phyloP scores from a whole-genome alignment of 2,113 vertebrate genomes.

The Bothrops jararaca region DNA sequence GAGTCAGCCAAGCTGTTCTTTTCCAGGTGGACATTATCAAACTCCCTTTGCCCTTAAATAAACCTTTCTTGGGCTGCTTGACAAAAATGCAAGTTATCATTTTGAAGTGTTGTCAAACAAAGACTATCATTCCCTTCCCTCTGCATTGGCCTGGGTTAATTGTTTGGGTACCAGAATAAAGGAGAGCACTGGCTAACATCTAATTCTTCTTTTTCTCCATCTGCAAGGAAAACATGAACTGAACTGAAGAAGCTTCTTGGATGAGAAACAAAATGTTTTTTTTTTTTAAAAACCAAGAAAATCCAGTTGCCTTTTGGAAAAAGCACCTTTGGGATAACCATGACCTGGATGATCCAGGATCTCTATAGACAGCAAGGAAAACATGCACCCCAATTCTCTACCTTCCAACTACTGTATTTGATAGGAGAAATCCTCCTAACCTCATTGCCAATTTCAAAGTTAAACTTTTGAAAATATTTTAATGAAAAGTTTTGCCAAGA shows the following conservation, averaged over 20 bases:
- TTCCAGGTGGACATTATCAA: conserved; percentile 33
- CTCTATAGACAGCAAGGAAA: neutral
- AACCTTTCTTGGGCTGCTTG: neutral
- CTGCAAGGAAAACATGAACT: neutral
- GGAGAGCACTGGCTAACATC: neutral
- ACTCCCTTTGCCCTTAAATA: conserved; percentile 14
- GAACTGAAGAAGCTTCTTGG: neutral
- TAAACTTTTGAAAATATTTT: neutral
- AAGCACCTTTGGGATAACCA: neutral
- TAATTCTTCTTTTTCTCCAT: neutral
- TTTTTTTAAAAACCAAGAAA: neutral
- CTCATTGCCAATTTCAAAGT: neutral
- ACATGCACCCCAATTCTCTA: too few relatives aligned
- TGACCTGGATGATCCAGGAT: neutral
- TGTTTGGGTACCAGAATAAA: neutral
- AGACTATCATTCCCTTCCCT: neutral
- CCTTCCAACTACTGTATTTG: neutral
- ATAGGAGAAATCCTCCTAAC: neutral
- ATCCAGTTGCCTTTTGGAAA: neutral
- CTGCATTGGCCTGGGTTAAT: neutral
- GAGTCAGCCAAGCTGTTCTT: neutral
- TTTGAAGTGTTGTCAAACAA: conserved; percentile 2
- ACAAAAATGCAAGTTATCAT: neutral
- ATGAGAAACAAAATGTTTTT: neutral
- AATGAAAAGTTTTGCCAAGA: neutral